Percentiles rank a stretch among this genome's conserved stretches.
These are phyloP conservation scores for Diabrotica balteata DNA, from an alignment of 2,888 invertebrate species.

Conservation along the genomic window DNA sequence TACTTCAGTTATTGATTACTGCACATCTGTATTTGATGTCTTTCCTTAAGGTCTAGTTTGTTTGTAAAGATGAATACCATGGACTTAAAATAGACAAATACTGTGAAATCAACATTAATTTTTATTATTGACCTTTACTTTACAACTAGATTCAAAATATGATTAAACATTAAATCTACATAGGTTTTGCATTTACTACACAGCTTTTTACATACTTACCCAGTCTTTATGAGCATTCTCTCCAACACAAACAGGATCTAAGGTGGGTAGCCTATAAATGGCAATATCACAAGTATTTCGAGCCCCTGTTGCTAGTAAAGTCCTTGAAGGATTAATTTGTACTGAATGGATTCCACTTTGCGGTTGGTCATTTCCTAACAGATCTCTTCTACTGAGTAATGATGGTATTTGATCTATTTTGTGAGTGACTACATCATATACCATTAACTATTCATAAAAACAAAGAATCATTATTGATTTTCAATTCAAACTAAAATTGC, in stretches of 20 bases:
- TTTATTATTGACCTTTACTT: background rate
- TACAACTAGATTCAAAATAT: too few relatives aligned
- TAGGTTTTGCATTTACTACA: too few relatives aligned
- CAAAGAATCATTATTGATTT: too few relatives aligned
- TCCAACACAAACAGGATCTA: constrained; percentile 93
- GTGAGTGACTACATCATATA: constrained; percentile 88
- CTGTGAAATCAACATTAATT: background rate
- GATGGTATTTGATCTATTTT: constrained; percentile 90
- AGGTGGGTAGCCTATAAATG: constrained; percentile 87
- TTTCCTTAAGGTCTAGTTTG: too few relatives aligned
- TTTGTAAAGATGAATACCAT: too few relatives aligned
- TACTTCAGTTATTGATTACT: too few relatives aligned
- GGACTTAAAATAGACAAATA: too few relatives aligned
- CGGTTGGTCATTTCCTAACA: constrained; percentile 64
- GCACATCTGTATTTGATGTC: too few relatives aligned
- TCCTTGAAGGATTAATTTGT: constrained; percentile 91
- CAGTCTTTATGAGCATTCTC: constrained; percentile 91
- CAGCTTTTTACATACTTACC: constrained; percentile 61
- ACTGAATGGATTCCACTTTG: constrained; percentile 94
- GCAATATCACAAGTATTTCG: constrained; percentile 92
- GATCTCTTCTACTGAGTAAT: constrained; percentile 70
- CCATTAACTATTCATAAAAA: constrained; percentile 72
- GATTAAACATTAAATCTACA: too few relatives aligned
- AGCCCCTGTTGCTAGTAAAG: constrained; percentile 90
- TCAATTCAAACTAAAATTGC: too few relatives aligned